A percentile compares a stretch with the other conserved stretches of the same genome.
These are phyloP conservation scores for Dugesia japonica DNA, from an alignment of 2,888 invertebrate species.

Conservation along the genomic window DNA sequence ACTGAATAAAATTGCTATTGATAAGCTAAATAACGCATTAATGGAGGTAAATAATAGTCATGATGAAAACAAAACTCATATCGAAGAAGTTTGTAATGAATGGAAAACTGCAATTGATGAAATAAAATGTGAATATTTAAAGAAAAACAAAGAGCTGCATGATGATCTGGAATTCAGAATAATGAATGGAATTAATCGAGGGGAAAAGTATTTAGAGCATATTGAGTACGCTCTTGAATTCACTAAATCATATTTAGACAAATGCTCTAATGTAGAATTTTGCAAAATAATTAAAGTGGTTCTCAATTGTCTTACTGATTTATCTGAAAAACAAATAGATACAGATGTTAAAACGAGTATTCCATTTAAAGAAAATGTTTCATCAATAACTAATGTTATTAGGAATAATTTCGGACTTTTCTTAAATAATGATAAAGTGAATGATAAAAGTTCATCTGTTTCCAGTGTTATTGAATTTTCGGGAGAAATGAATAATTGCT, in stretches of 20 bases:
- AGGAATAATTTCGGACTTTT: constrained; percentile 13
- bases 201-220: constrained; percentile 24
- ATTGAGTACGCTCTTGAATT: constrained; percentile 31
- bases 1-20: not conserved
- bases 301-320: constrained; percentile 12
- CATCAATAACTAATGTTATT: constrained; percentile 3
- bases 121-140: constrained; percentile 8
- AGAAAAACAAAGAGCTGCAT: constrained; percentile 31
- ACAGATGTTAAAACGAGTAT: not conserved
- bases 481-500: not conserved
- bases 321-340: constrained; percentile 22
- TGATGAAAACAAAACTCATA: constrained; percentile 25
- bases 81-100: constrained; percentile 23
- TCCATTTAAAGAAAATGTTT: constrained; percentile 20
- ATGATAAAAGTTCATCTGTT: not conserved
- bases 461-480: not conserved
- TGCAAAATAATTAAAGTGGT: constrained; percentile 14
- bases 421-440: not conserved
- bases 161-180: constrained; percentile 31
- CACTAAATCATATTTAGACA: constrained; percentile 12
- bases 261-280: constrained; percentile 23
- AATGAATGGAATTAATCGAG: constrained; percentile 24
- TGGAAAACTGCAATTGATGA: constrained; percentile 29
- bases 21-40: constrained; percentile 20
- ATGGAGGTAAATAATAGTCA: constrained; percentile 10